A percentile compares a stretch with the other conserved stretches of the same genome.
Evolutionary conservation across 2,888 invertebrate genomes (phyloP).

Genomic region (Cetonia aurata): DNA sequence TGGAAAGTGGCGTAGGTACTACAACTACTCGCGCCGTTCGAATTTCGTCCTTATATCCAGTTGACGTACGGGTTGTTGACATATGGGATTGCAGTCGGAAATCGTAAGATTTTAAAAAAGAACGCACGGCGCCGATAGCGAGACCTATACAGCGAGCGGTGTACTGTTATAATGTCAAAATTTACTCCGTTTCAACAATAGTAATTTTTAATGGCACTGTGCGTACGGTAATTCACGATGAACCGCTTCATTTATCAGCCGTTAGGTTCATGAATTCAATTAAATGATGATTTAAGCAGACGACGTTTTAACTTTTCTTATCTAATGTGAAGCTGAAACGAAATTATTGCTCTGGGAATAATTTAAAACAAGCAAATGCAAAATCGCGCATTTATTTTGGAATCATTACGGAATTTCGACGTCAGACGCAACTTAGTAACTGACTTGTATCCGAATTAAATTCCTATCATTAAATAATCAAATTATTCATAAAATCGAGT

Average conservation of each 20-base stretch:
- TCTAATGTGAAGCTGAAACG: neutral
- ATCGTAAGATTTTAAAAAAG: conserved; percentile 20
- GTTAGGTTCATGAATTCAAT: conserved; percentile 33
- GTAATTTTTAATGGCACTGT: conserved; percentile 4
- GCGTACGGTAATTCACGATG: neutral
- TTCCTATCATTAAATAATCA: too few relatives aligned
- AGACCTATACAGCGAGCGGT: neutral
- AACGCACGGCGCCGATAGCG: neutral
- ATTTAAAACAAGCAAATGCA: neutral
- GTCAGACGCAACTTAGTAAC: too few relatives aligned
- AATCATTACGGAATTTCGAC: too few relatives aligned
- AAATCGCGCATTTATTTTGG: neutral
- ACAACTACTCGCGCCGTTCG: neutral
- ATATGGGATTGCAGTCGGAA: conserved; percentile 7
- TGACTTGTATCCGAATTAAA: too few relatives aligned
- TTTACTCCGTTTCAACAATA: conserved; percentile 29
- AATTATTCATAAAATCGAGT: too few relatives aligned
- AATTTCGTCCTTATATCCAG: conserved; percentile 5
- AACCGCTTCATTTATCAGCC: conserved; percentile 14
- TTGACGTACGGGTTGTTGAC: conserved; percentile 21
- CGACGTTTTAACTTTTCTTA: neutral
- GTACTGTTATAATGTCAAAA: conserved; percentile 36
- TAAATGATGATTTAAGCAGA: neutral
- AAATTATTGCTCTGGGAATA: neutral
- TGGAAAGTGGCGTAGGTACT: neutral